Evolutionary conservation across 2,797 vertebrate species (phyloP), one percentile per base, ranked within the genome.

Genomic region (Sebastes itinus): DNA sequence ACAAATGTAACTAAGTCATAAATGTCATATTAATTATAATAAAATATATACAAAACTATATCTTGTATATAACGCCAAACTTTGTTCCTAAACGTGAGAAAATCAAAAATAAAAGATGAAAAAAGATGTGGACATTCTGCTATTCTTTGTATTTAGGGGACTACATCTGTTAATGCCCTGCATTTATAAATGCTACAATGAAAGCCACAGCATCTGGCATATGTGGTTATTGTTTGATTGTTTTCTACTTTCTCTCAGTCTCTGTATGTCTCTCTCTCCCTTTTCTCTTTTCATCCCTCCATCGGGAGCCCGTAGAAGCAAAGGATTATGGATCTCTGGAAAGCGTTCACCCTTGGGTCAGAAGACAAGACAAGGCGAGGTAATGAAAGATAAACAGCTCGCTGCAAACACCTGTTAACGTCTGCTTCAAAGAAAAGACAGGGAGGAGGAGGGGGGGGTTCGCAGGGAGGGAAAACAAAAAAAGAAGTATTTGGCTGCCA

Each of bases 381-480:
- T 94, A 92, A 91, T 92, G 94, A 95, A 95, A 95, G 93, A 95
- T 93, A 93, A 96, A 96, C 95, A 96, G 94, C 95, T 94, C 93
- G 92, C 94, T 93, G 94, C 95, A 95, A 95, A 96, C 96, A 96
- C 95, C 95, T 96, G 96, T 96, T 96, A 96, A 95, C 95, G 94
- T 94, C 92, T 89, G 95, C 94, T 95, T 96, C 95, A 95, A 96
- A 96, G 95, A 95, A 95, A 95, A 94, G 94, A 91, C 88, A 73
- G 92, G 90, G 90, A 88, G 91, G 89, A 84, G 89, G 88, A 82
- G 82, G 18, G 46, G 32, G 58, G 87, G 84, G 64, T 74, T 86
- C 83, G 87, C 77, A 87, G 88, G 89, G 88, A 91, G 88, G 88
- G 89, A 93, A 93, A 94, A 94, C 93, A 92, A 94, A 92, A 94